phyloP scores from a whole-genome alignment of 2,888 invertebrate species.

The Melanostoma mellinum region DNA sequence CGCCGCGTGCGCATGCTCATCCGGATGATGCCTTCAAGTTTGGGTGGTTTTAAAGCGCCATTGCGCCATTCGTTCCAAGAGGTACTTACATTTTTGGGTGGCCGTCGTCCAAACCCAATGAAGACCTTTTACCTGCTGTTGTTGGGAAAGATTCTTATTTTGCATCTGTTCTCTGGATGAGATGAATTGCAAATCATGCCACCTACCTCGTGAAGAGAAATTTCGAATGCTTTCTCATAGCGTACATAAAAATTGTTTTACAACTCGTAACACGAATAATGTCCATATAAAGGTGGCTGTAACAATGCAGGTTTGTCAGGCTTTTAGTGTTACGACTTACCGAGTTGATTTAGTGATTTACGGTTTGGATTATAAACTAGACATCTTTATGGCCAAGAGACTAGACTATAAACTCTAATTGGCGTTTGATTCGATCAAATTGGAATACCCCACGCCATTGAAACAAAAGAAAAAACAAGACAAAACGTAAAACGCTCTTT shows the following conservation, averaged over 20 bases:
- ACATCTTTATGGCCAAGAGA: constrained; percentile 23
- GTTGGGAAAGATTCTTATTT: constrained; percentile 30
- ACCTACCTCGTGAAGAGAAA: constrained; percentile 37
- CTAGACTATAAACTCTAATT: constrained; percentile 29
- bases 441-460: constrained; percentile 11
- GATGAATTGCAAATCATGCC: constrained; percentile 41
- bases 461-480: not conserved
- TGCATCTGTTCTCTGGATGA: constrained; percentile 26
- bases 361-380: constrained; percentile 25
- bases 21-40: constrained; percentile 6
- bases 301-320: constrained; percentile 11
- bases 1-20: constrained; percentile 19
- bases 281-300: constrained; percentile 12
- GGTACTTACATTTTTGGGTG: constrained; percentile 40
- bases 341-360: constrained; percentile 21
- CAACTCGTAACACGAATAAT: constrained; percentile 23
- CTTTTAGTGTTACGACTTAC: constrained; percentile 13
- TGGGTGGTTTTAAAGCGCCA: not conserved
- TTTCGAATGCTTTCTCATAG: constrained; percentile 30
- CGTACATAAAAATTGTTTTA: constrained; percentile 23
- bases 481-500: not conserved
- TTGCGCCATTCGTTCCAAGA: no score
- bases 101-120: constrained; percentile 35
- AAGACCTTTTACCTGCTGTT: constrained; percentile 35
- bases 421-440: constrained; percentile 34